Evolutionary conservation across 2,797 vertebrate species (phyloP), one percentile per base, ranked within the genome.

Genomic region (Australoheros facetus): DNA sequence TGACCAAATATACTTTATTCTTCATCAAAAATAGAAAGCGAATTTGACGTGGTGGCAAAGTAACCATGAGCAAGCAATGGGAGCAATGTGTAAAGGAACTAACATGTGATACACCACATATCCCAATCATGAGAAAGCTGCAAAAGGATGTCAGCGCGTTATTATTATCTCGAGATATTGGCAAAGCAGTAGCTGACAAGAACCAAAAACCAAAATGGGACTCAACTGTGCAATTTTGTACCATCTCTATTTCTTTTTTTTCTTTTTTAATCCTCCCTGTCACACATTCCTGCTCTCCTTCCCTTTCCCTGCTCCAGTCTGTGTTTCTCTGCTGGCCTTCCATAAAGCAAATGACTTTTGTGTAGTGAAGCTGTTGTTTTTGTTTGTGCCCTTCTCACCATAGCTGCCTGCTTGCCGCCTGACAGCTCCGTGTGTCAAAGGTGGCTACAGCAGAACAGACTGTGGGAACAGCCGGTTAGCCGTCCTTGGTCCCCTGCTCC

Each of bases 391-490:
- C 90, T 91, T 94, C 92, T 92, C 93, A 89, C 92, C 94, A 92
- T 86, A 92, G 88, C 89, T 95, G 95, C 94, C 92, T 94, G 94
- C 94, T 94, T 81, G 88, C 95, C 95, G 94, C 95, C 95, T 96
- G 95, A 94, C 95, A 95, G 94, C 91, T 92, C 94, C 93, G 89
- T 93, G 94, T 96, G 96, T 96, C 96, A 96, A 96, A 96, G 96
- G 94, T 96, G 95, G 94, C 94, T 88, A 91, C 88, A 80, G 92
- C 91, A 94, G 94, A 95, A 93, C 95, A 96, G 95, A 96, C 95
- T 96, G 95, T 97, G 96, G 96, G 95, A 96, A 97, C 96, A 96
- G 96, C 95, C 95, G 95, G 94, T 95, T 94, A 93, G 95, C 95
- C 95, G 95, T 94, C 89, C 80, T 90, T 80, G 88, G 92, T 95